These are phyloP conservation scores for Fragum sueziense DNA, from an alignment of 2,888 invertebrate species.

Conservation along the genomic window DNA sequence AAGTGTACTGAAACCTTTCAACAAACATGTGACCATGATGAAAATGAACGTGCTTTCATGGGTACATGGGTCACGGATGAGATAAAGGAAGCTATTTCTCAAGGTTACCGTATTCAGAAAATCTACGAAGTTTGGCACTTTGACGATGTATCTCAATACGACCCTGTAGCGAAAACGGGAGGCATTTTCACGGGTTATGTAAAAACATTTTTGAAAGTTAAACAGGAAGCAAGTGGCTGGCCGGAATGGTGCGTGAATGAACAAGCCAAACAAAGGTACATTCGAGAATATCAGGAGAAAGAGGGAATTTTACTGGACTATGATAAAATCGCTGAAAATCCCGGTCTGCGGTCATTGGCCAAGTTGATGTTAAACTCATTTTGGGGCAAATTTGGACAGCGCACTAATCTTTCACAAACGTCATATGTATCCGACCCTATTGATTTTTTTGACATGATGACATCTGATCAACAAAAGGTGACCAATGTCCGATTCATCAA, in stretches of 20 bases:
- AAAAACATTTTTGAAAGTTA: constrained; percentile 69
- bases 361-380: constrained; percentile 34
- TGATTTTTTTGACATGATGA: constrained; percentile 27
- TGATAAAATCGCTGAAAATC: constrained; percentile 27
- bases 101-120: constrained; percentile 73
- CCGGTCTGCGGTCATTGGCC: constrained; percentile 29
- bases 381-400: constrained; percentile 42
- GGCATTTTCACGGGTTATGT: constrained; percentile 75
- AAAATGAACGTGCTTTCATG: constrained; percentile 61
- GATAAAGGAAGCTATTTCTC: constrained; percentile 71
- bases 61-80: constrained; percentile 80
- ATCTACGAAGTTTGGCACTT: constrained; percentile 79
- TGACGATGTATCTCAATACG: constrained; percentile 52
- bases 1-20: constrained; percentile 47
- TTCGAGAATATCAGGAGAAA: constrained; percentile 51
- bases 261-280: constrained; percentile 62
- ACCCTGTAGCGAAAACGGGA: constrained; percentile 33
- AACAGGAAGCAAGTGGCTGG: constrained; percentile 68
- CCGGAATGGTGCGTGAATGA: constrained; percentile 57
- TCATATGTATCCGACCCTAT: constrained; percentile 16
- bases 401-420: constrained; percentile 29
- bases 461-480: constrained; percentile 25
- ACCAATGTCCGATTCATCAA: constrained; percentile 23
- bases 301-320: constrained; percentile 33
- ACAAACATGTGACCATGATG: constrained; percentile 33